Evolutionary conservation across 2,888 invertebrate species (phyloP).

Genomic region (Andricus curvator): DNA sequence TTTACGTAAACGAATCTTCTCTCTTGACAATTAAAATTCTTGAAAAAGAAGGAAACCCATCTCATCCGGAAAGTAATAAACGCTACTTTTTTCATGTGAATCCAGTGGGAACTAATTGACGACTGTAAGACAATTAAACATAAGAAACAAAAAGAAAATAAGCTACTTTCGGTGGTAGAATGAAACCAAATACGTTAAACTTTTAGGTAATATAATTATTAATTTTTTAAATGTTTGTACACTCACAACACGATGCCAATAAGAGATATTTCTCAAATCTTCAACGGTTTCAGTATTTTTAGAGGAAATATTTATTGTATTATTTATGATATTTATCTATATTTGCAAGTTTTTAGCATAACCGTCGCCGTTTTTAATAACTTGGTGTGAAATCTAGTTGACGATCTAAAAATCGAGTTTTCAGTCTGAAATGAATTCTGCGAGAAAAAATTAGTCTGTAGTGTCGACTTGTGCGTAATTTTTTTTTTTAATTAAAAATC

Average conservation of each 20-base stretch:
- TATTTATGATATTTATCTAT: slow-evolving; percentile 24
- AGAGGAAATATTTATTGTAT: too few species aligned
- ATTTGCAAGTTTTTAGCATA: not conserved
- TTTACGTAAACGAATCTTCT: not conserved
- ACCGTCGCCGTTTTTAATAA: not conserved
- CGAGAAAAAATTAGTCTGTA: not conserved
- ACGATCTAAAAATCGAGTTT: not conserved
- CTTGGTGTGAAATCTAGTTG: slow-evolving; percentile 34
- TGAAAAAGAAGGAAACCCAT: not conserved
- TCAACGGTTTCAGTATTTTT: not conserved
- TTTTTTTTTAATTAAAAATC: not conserved
- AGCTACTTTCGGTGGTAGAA: not conserved
- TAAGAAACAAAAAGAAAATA: not conserved
- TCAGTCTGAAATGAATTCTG: not conserved
- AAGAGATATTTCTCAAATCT: not conserved
- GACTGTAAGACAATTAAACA: not conserved
- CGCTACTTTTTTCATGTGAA: not conserved
- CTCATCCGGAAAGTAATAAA: not conserved
- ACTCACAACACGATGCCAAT: not conserved
- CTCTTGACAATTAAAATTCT: not conserved
- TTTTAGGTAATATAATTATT: not conserved
- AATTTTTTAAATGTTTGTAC: not conserved
- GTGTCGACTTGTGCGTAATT: not conserved
- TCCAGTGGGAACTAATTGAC: not conserved
- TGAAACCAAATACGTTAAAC: slow-evolving; percentile 1